A percentile compares a stretch with the other conserved stretches of the same genome.
Conservation (phyloP, 2,888 invertebrate genomes). For the Chesias legatella region DNA sequence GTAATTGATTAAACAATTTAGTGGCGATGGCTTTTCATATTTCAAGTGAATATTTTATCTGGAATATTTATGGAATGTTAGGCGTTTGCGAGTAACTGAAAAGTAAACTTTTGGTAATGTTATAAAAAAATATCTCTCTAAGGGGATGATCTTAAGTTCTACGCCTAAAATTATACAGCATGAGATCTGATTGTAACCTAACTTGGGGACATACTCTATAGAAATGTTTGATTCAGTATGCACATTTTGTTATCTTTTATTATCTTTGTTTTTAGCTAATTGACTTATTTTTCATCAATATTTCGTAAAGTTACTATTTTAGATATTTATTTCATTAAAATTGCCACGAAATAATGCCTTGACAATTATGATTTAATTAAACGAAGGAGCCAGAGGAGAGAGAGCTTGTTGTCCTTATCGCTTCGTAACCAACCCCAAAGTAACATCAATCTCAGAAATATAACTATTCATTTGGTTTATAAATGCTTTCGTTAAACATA, state of each 20-base stretch:
- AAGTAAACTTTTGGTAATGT: conserved; percentile 5
- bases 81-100: conserved; percentile 36
- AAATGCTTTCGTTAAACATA: conserved; percentile 23
- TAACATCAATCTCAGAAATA: conserved; percentile 27
- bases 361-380: no score
- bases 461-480: conserved; percentile 24
- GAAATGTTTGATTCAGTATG: no score
- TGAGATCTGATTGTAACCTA: conserved; percentile 51
- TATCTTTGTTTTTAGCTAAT: conserved; percentile 10
- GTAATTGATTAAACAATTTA: conserved; percentile 24
- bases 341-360: no score
- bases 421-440: not conserved
- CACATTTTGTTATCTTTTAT: no score
- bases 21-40: conserved; percentile 49
- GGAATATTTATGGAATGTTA: conserved; percentile 57
- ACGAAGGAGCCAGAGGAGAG: no score
- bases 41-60: conserved; percentile 32
- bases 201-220: conserved; percentile 12
- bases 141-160: conserved; percentile 35
- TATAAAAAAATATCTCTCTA: conserved; percentile 7
- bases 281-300: conserved; percentile 3
- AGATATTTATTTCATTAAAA: no score
- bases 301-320: no score
- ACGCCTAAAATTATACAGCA: conserved; percentile 48
- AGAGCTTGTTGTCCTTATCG: no score